Base-by-base conservation (phyloP, 2,113 vertebrate species). In the Heliornis fulica region DNA sequence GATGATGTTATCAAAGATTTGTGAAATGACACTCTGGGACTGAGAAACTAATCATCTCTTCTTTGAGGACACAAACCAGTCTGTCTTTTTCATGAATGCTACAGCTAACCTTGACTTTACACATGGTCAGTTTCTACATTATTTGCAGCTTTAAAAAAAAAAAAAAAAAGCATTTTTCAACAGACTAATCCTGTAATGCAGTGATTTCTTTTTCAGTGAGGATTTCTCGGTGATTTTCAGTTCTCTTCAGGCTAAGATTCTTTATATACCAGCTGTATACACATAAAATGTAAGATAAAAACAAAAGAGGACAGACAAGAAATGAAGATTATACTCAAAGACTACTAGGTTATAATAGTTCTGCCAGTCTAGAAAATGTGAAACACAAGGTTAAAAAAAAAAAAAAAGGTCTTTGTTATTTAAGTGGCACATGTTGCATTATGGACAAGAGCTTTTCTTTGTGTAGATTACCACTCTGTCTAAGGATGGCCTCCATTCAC, bases 1-100 rank as follows among this genome's bases (percentile, higher is more conserved):
- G 95, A 89, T 81, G 59, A 96, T 60, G 74, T 94, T 95, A 92
- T 93, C 84, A 93, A 76, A 77, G 82, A 66, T 95, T 77, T 80
- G 45, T 91, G 79, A 96, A 96, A 82, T 89, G 77, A 77, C 66
- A 71, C 54, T 89, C 75, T n/a, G 64, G 43, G 60, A n/a, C 78
- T 63, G 65, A 57, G 85, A 91, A 94, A 93, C 53, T 54, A 88
- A 92, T 83, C 8, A 76, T 85, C 85, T 61, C 78, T 46, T 71
- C 72, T 96, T 78, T 93, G 83, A 78, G 51, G 74, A 68, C 61
- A 94, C 34, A 57, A 88, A 63, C 45, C 4, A 1, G 18, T 77
- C 51, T 91, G 71, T 86, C 48, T 84, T 81, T 72, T 76, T 84
- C 38, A 63, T 43, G 29, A 79, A 81, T 60, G 61, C 64, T 74